Base-by-base conservation (phyloP, 1,140 invertebrate genomes). In the Drosophila tani region DNA sequence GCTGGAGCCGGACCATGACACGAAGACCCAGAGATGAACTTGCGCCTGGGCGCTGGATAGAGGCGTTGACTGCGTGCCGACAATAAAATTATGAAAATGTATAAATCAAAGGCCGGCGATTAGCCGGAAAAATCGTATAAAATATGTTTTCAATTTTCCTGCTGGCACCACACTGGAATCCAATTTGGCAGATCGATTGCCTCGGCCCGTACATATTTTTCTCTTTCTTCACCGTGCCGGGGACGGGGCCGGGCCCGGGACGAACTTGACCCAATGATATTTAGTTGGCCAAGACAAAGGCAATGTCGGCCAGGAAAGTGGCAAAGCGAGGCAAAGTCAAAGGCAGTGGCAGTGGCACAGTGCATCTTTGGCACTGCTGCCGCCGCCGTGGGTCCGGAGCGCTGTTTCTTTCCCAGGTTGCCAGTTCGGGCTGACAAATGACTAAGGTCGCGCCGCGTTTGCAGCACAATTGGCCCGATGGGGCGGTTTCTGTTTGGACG, bases 261-360 rank as follows among this genome's bases (percentile, higher is more conserved):
- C 84, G 82, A 90, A 90, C 85, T 90, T 90, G 85, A 90, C 85
- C 85, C 85, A 90, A 91, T 90, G 85, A 91, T 90, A 90, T 90
- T 90, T 90, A 90, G 85, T 90, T 71, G 81, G 57, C 55, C 66
- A 29, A 66, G 58, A 58, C 63, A 51, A 70, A 63, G 57, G 45
- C 69, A 70, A 71, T 56, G 66, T 63, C 57, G 55, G 65, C 58
- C 63, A 90, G 82, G 84, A 88, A 88, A 87, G 84, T 87, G 73
- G 45, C 84, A 71, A 43, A 45, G 58, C 45, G 47, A 43, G 62
- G 59, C 75, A 67, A 45, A 62, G 58, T 57, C 69, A 55, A 66
- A 58, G 56, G 62, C 69, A 70, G 62, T 55, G 65, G 46, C 51
- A 56, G 40, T 62, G 60, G 79, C 81, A 62, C 53, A 55, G 63